A percentile compares a stretch with the other conserved stretches of the same genome.
Evolutionary conservation across 2,113 vertebrate species (phyloP).

Genomic region (Pluvianellus socialis): DNA sequence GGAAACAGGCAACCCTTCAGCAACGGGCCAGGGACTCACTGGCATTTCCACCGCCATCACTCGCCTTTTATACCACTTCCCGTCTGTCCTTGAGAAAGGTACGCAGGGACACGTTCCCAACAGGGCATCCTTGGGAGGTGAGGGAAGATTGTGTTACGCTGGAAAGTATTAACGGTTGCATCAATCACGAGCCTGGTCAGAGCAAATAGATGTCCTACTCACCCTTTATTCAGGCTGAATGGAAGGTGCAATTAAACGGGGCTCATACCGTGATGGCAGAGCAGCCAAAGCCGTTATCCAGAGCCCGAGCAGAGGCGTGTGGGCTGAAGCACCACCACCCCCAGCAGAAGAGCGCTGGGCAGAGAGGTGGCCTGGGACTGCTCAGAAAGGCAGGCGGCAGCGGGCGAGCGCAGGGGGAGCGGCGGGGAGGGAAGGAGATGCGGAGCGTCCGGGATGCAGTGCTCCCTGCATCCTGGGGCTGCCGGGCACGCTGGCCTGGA

Average conservation of each 20-base stretch:
- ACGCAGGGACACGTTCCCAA: not conserved
- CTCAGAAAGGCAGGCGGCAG: not conserved
- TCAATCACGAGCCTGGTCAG: slow-evolving; percentile 64
- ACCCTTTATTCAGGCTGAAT: slow-evolving; percentile 47
- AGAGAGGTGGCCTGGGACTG: not conserved
- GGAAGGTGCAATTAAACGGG: slow-evolving; percentile 52
- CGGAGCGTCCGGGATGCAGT: rapidly evolving
- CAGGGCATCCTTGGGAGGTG: slow-evolving; percentile 42
- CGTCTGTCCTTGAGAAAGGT: slow-evolving; percentile 59
- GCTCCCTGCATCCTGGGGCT: rapidly evolving
- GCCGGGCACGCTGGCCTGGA: not conserved
- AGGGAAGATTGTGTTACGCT: slow-evolving; percentile 58
- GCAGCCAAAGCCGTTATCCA: slow-evolving; percentile 20
- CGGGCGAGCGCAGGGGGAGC: rapidly evolving
- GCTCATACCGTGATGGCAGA: not conserved
- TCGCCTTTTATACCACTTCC: not conserved
- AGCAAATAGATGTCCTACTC: slow-evolving; percentile 52
- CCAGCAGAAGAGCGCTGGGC: not conserved
- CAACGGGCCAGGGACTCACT: not conserved
- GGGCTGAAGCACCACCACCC: not conserved
- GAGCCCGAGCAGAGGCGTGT: not conserved
- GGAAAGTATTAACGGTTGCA: slow-evolving; percentile 55
- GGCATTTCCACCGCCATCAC: not conserved
- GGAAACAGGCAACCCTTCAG: not conserved
- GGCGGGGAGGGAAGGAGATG: not conserved